Conservation (phyloP, 2,113 vertebrate genomes). For the Nycticorax nycticorax region DNA sequence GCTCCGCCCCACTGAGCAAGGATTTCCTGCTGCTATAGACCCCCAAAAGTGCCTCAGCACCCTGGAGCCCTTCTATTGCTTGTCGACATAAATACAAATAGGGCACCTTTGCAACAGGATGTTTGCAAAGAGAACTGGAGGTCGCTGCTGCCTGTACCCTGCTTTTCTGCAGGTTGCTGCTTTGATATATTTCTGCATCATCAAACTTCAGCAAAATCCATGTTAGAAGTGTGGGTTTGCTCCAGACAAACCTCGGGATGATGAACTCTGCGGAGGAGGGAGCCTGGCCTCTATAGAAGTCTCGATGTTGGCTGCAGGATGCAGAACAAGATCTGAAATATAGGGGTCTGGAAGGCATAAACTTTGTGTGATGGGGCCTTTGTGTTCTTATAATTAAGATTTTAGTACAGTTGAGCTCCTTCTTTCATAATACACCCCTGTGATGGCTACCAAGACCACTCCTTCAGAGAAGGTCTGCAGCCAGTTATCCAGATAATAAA, state of each 20-base stretch:
- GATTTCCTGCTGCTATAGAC: neutral
- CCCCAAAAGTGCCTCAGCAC: neutral
- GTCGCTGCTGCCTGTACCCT: neutral
- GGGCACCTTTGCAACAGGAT: neutral
- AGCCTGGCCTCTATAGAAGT: neutral
- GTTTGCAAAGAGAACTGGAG: neutral
- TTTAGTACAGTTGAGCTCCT: neutral
- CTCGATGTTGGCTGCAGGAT: neutral
- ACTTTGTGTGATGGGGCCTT: neutral
- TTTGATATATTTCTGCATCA: neutral
- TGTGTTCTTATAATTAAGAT: neutral
- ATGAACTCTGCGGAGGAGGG: neutral
- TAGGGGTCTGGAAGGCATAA: neutral
- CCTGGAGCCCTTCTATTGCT: neutral
- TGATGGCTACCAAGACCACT: neutral
- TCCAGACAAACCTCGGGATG: neutral
- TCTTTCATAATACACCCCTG: neutral
- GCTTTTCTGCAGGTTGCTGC: neutral
- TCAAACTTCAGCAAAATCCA: neutral
- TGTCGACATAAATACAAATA: neutral
- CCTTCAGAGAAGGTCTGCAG: neutral
- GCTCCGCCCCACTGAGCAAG: neutral
- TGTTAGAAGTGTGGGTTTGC: neutral
- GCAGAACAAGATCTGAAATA: neutral
- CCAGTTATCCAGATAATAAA: neutral